A percentile compares a stretch with the other conserved stretches of the same genome.
These are phyloP conservation scores for Muricea muricata DNA, from an alignment of 92 coral and sea anemone genomes.

Conservation along the genomic window DNA sequence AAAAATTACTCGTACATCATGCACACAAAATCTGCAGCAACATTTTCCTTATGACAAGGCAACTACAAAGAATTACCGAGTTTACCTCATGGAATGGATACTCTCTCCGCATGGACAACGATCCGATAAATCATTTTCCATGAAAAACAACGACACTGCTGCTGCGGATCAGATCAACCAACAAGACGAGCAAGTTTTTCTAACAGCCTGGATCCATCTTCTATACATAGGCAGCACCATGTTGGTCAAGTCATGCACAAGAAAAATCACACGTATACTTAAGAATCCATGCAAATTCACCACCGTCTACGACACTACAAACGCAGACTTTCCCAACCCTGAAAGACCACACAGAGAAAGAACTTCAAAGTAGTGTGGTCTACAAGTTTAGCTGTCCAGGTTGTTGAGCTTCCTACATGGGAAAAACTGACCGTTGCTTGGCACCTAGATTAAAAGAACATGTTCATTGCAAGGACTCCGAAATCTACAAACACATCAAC, in stretches of 20 bases:
- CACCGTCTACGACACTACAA: background rate
- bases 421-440: background rate
- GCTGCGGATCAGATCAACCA: background rate
- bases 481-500: background rate
- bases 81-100: constrained; percentile 2
- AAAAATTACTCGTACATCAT: background rate
- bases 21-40: background rate
- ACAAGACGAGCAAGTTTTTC: too few relatives aligned
- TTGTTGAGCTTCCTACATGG: background rate
- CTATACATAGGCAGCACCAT: background rate
- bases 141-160: background rate
- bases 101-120: background rate
- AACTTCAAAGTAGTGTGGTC: background rate
- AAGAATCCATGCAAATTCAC: background rate
- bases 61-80: background rate
- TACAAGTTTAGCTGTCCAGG: background rate
- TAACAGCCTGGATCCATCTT: background rate
- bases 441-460: background rate
- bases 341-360: background rate
- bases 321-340: background rate
- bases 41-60: background rate
- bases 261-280: background rate
- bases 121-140: background rate
- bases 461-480: background rate
- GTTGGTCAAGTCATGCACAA: background rate